Conservation (phyloP, 2,888 invertebrate species). For the Drosophila antonietae region DNA sequence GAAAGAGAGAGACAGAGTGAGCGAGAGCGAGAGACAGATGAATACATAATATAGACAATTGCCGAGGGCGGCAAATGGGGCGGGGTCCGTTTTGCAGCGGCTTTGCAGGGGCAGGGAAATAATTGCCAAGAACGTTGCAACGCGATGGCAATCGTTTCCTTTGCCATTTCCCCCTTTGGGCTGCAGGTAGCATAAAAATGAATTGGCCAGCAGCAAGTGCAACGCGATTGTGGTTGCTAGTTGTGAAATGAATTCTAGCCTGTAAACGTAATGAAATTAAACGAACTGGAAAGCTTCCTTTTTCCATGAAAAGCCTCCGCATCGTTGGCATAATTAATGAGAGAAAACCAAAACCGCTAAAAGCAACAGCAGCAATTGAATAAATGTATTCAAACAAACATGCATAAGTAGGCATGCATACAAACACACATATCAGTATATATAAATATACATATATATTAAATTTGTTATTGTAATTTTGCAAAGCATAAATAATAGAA, state of each 20-base stretch:
- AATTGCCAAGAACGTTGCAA: constrained; percentile 55
- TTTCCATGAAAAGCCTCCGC: constrained; percentile 59
- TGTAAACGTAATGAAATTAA: constrained; percentile 66
- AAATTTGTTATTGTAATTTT: constrained; percentile 45
- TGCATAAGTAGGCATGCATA: background rate
- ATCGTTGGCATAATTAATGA: constrained; percentile 73
- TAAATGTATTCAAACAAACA: constrained; percentile 37
- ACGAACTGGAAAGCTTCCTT: constrained; percentile 77
- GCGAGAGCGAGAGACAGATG: background rate
- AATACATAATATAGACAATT: constrained; percentile 39
- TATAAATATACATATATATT: constrained; percentile 28
- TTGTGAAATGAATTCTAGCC: constrained; percentile 61
- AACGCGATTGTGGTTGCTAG: constrained; percentile 20
- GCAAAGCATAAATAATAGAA: constrained; percentile 35
- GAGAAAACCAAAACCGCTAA: constrained; percentile 55
- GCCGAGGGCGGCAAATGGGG: constrained; percentile 41
- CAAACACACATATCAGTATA: background rate
- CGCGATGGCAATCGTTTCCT: constrained; percentile 38
- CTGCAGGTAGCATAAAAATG: constrained; percentile 45
- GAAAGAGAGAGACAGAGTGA: background rate
- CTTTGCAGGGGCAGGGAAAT: constrained; percentile 33
- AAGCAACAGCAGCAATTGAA: constrained; percentile 18
- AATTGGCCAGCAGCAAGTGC: constrained; percentile 50
- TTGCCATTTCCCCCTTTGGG: constrained; percentile 31
- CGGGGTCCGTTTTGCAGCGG: too few species aligned